Evolutionary conservation across 2,888 invertebrate genomes (phyloP).

Genomic region (Carpatolechia fugitivella): DNA sequence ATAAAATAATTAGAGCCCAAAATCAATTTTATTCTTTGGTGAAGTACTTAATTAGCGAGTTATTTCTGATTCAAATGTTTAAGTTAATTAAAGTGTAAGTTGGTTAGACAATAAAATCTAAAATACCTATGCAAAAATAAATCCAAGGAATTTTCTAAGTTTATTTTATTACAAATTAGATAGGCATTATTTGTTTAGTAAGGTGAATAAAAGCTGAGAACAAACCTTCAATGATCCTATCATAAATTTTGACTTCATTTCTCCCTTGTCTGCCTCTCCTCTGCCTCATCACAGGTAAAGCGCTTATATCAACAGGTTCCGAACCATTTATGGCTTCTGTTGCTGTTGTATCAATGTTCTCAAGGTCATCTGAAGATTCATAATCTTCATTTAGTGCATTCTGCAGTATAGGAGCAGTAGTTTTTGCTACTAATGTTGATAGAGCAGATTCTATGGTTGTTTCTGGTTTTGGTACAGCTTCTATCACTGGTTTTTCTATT

Average conservation of each 20-base stretch:
- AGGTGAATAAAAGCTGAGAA: too few species aligned
- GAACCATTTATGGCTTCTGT: slow-evolving; percentile 38
- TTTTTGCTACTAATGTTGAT: slow-evolving; percentile 34
- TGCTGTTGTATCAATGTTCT: background rate
- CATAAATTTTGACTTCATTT: slow-evolving; percentile 74
- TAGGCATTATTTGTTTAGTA: too few species aligned
- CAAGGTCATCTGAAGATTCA: slow-evolving; percentile 27
- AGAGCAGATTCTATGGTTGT: slow-evolving; percentile 37
- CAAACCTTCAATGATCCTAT: slow-evolving; percentile 70
- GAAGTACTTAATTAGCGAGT: too few species aligned
- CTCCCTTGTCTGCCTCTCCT: slow-evolving; percentile 62
- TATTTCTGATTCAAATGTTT: too few species aligned
- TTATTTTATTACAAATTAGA: too few species aligned
- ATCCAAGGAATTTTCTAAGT: too few species aligned
- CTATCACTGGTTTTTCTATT: slow-evolving; percentile 1
- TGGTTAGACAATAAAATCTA: too few species aligned
- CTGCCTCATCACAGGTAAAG: slow-evolving; percentile 58
- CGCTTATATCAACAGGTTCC: slow-evolving; percentile 68
- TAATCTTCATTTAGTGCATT: slow-evolving; percentile 31
- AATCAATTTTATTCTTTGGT: background rate
- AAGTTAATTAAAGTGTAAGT: too few species aligned
- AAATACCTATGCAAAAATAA: too few species aligned
- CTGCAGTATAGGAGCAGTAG: slow-evolving; percentile 39
- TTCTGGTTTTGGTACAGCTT: slow-evolving; percentile 2
- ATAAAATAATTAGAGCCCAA: background rate